Percentiles rank a stretch among this genome's conserved stretches.
These are phyloP conservation scores for Eudemis profundana DNA, from an alignment of 2,888 invertebrate species.

Conservation along the genomic window DNA sequence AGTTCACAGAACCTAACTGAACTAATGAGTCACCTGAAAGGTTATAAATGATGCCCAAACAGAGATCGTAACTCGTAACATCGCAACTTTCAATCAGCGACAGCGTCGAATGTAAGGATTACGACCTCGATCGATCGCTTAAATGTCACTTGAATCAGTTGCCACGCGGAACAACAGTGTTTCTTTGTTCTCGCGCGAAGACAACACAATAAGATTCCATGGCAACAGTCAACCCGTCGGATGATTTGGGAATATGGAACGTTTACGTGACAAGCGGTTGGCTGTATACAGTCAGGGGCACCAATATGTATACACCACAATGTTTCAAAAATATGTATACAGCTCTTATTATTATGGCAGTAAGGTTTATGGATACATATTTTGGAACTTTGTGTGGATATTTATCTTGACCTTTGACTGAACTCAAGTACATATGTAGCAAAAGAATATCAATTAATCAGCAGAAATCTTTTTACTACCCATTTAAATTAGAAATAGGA, in stretches of 20 bases:
- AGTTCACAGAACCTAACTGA: slow-evolving; percentile 18
- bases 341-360: no score
- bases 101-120: slow-evolving; percentile 63
- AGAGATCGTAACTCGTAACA: slow-evolving; percentile 19
- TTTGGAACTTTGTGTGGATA: no score
- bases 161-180: slow-evolving; percentile 74
- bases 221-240: slow-evolving; percentile 62
- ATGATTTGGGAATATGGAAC: slow-evolving; percentile 63
- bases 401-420: no score
- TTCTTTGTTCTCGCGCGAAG: slow-evolving; percentile 71
- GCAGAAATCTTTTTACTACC: neutral
- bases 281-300: no score
- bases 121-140: slow-evolving; percentile 77
- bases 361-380: no score
- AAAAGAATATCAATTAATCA: slow-evolving; percentile 4
- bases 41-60: slow-evolving; percentile 38
- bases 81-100: slow-evolving; percentile 47
- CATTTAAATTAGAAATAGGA: neutral
- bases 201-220: slow-evolving; percentile 73
- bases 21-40: slow-evolving; percentile 17
- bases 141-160: slow-evolving; percentile 80
- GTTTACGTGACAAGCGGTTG: slow-evolving; percentile 55
- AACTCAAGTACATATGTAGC: no score
- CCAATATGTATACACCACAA: no score
- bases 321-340: no score